phyloP scores from a whole-genome alignment of 2,888 invertebrate species.

The Anticlea derivata region DNA sequence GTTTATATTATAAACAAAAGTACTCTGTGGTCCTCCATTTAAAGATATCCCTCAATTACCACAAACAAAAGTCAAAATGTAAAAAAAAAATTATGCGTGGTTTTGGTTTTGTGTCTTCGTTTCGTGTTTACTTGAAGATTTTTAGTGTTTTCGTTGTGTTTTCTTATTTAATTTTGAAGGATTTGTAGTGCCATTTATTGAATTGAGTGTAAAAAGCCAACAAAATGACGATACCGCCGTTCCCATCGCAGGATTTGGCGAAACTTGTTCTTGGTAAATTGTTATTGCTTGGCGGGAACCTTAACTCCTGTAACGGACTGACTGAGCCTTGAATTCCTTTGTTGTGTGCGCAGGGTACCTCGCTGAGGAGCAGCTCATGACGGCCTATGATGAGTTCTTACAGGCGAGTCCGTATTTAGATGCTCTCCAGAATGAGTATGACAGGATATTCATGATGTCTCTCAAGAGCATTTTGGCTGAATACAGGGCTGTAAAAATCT shows the following conservation, averaged over 20 bases:
- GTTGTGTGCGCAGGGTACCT: constrained; percentile 66
- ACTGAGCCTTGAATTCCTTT: constrained; percentile 27
- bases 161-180: constrained; percentile 16
- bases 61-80: too few relatives aligned
- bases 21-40: too few relatives aligned
- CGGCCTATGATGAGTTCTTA: constrained; percentile 78
- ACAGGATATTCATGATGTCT: constrained; percentile 78
- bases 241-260: constrained; percentile 74
- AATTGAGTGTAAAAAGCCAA: background rate
- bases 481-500: constrained; percentile 77
- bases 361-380: constrained; percentile 78
- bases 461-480: constrained; percentile 75
- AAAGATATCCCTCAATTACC: too few relatives aligned
- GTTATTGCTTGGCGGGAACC: constrained; percentile 72
- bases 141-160: constrained; percentile 1
- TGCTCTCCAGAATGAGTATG: constrained; percentile 73
- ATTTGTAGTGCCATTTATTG: constrained; percentile 5
- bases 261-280: constrained; percentile 75
- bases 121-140: constrained; percentile 29
- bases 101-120: constrained; percentile 10
- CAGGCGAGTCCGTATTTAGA: constrained; percentile 77
- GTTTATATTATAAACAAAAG: too few relatives aligned
- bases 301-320: constrained; percentile 39
- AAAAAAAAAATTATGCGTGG: constrained; percentile 26
- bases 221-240: constrained; percentile 69